phyloP scores from a whole-genome alignment of 1,140 invertebrate species.

The Polyergus mexicanus region DNA sequence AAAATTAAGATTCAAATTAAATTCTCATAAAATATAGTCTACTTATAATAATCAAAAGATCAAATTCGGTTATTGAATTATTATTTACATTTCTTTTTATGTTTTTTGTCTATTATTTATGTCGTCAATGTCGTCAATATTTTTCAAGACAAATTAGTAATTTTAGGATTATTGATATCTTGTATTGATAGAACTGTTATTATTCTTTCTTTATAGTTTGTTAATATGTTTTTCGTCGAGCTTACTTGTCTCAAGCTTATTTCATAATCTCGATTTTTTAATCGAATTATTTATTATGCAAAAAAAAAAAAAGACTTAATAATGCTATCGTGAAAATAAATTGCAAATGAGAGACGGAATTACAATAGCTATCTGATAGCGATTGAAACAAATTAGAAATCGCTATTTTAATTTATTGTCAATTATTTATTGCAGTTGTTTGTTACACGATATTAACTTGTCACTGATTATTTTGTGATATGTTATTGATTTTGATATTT shows the following conservation, averaged over 20 bases:
- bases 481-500: not conserved
- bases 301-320: conserved; percentile 24
- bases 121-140: not conserved
- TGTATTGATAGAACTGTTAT: not conserved
- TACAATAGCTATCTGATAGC: conserved; percentile 26
- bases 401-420: not conserved
- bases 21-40: not conserved
- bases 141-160: not conserved
- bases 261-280: not conserved
- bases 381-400: conserved; percentile 54
- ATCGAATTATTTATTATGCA: conserved; percentile 19
- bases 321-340: conserved; percentile 54
- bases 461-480: not conserved
- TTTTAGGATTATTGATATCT: not conserved
- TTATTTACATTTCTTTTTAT: not conserved
- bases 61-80: not conserved
- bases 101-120: not conserved
- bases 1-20: conserved; percentile 5
- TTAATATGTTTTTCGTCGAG: not conserved
- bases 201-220: not conserved
- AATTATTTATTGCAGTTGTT: conserved; percentile 2
- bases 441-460: not conserved
- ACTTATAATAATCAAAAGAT: not conserved
- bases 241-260: not conserved
- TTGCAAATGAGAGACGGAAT: conserved; percentile 41